Base-by-base conservation (phyloP, 2,888 invertebrate species). In the Pyrrhia umbra region DNA sequence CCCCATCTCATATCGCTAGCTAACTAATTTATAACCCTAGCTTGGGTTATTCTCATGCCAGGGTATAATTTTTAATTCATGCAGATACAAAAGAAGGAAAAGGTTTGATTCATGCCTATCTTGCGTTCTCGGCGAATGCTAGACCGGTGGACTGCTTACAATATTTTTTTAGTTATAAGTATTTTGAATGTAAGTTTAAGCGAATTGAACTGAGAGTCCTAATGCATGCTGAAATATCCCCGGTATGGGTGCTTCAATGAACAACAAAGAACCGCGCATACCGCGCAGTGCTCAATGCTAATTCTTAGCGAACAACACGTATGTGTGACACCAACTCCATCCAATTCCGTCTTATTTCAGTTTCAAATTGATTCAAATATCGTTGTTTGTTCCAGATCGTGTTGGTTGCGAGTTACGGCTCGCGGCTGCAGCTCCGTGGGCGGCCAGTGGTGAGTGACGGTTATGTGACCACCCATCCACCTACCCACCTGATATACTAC, bases 361-460 rank as follows among this genome's bases (percentile, higher is more conserved):
- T 73, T 67, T 60, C 42, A 67, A 73, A 68, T 77, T 40, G 25
- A 61, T 70, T 62, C 47, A 67, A 50, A 50, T 45, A 21, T 27
- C 6, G 5, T 46, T 55, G 59, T 63, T 75, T 74, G 58, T 78
- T 77, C 20, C 68, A 79, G 78, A 63, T 63, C 34, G 21, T 10
- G 39, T 18, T 15, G 37, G 49, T 30, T 34, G 25, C 45, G 1
- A 3, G 49, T 30, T 34, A 20, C 45, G 1, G 2, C 27, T 15
- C 49, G 42, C 55, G 21, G 2, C 34, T 25, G 25, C 43, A 27
- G 52, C 45, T 13, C 9, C 27, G 55, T 39, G 20, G 16, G 30
- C n/a, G 50, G 20, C 18, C 8, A 39, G 10, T 34, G 68, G 77
- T 77, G 27, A 72, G 76, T 58, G 18, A 46, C 16, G 37, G 30